Evolutionary conservation across 2,797 vertebrate genomes (phyloP).

Genomic region (Hoplostethus atlanticus): DNA sequence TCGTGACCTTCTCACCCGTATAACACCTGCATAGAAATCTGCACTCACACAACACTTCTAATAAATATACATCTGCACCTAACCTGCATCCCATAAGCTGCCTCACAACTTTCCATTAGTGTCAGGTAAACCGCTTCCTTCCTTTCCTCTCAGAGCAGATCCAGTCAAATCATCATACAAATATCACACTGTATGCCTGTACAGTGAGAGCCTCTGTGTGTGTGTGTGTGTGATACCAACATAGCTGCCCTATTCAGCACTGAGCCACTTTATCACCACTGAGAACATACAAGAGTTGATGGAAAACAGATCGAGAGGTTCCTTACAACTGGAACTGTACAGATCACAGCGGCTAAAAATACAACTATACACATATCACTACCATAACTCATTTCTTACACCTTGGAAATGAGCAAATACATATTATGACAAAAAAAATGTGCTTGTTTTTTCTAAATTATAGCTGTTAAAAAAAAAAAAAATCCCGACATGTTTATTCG

Average conservation of each 20-base stretch:
- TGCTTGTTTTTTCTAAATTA: not conserved
- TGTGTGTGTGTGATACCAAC: conserved; percentile 30
- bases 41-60: conserved; percentile 15
- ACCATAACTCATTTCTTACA: conserved; percentile 9
- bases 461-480: not conserved
- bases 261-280: conserved; percentile 48
- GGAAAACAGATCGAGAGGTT: conserved; percentile 67
- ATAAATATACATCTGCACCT: conserved; percentile 41
- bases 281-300: conserved; percentile 56
- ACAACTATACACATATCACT: conserved; percentile 32
- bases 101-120: conserved; percentile 1
- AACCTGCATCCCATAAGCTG: not conserved
- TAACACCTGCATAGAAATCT: conserved; percentile 21
- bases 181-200: not conserved
- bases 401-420: not conserved
- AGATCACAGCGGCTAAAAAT: conserved; percentile 60
- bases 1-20: conserved; percentile 11
- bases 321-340: conserved; percentile 46
- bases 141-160: not conserved
- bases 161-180: not conserved
- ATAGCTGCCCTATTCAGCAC: conserved; percentile 29
- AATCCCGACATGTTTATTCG: not conserved
- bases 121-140: not conserved
- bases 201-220: conserved; percentile 4
- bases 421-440: no score